A percentile compares a stretch with the other conserved stretches of the same genome.
phyloP scores from a whole-genome alignment of 2,888 invertebrate species.

The Scaptomyza parva region DNA sequence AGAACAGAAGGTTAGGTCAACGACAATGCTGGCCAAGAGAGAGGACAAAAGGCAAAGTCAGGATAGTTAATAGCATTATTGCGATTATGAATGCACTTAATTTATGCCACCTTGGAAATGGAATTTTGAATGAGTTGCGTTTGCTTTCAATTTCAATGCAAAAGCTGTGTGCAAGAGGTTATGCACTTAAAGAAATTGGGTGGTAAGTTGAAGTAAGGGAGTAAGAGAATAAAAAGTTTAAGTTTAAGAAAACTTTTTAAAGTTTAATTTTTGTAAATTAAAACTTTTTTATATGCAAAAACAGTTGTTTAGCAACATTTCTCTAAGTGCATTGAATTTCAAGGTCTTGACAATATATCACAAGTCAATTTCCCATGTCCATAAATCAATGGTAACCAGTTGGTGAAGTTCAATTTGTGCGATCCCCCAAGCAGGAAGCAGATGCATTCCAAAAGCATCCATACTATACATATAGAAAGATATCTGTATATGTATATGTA shows the following conservation, averaged over 20 bases:
- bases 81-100: constrained; percentile 48
- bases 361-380: constrained; percentile 73
- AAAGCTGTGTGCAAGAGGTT: background rate
- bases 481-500: background rate
- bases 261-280: no score
- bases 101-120: constrained; percentile 60
- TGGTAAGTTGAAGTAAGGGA: background rate
- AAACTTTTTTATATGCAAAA: no score
- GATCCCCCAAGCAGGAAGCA: constrained; percentile 31
- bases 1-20: constrained; percentile 15
- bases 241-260: no score
- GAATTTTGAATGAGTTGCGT: constrained; percentile 52
- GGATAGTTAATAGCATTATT: constrained; percentile 56
- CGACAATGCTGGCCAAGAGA: constrained; percentile 3
- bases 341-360: constrained; percentile 73
- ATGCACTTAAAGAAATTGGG: constrained; percentile 26
- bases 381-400: constrained; percentile 65
- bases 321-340: constrained; percentile 44
- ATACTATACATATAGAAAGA: constrained; percentile 3
- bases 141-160: constrained; percentile 52
- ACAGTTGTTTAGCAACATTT: constrained; percentile 8
- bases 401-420: constrained; percentile 59
- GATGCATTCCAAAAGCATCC: constrained; percentile 30
- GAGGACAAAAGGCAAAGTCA: constrained; percentile 26
- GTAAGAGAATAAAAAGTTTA: no score